Evolutionary conservation across 2,113 vertebrate species (phyloP).

Genomic region (Chinchilla lanigera): DNA sequence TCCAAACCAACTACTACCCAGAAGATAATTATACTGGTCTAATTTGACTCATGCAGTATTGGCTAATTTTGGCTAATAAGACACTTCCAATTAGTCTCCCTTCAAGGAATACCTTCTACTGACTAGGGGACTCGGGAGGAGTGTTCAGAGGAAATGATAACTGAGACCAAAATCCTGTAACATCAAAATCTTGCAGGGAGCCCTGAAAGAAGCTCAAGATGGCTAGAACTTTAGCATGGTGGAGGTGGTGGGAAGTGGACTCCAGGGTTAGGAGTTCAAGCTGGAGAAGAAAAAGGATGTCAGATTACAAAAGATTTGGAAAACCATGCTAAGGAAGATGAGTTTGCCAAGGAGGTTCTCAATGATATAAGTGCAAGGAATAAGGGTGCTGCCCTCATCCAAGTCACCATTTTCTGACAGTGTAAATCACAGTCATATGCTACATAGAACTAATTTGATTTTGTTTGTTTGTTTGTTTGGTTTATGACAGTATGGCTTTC

Average conservation of each 20-base stretch:
- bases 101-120: neutral
- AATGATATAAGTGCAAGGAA: neutral
- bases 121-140: too few relatives aligned
- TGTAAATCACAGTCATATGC: neutral
- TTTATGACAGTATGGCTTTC: neutral
- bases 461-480: neutral
- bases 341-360: neutral
- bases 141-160: neutral
- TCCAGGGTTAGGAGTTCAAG: neutral
- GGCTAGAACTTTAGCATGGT: neutral
- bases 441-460: neutral
- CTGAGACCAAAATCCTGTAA: neutral
- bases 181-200: neutral
- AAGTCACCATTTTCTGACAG: neutral
- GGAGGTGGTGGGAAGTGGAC: neutral
- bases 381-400: neutral
- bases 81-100: neutral
- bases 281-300: neutral
- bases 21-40: neutral
- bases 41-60: neutral
- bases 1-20: neutral
- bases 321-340: neutral
- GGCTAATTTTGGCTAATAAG: neutral
- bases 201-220: neutral
- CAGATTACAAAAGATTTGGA: neutral